These are phyloP conservation scores for Escarpia spicata DNA, from an alignment of 2,888 invertebrate genomes.

Conservation along the genomic window DNA sequence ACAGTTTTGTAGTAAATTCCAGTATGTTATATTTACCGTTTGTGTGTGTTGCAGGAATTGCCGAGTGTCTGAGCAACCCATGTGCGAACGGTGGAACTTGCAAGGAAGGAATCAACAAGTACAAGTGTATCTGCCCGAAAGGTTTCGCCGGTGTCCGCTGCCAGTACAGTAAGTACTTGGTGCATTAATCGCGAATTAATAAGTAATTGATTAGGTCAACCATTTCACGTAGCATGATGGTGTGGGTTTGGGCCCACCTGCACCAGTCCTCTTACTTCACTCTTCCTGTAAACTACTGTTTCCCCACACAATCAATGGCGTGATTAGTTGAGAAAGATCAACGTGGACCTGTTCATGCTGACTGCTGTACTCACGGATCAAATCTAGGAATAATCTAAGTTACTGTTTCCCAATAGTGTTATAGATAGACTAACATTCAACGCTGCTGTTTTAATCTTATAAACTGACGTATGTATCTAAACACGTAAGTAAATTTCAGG, in stretches of 20 bases:
- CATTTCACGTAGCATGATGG: not conserved
- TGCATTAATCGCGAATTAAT: not conserved
- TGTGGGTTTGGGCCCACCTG: too few relatives aligned
- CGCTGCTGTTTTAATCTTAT: too few relatives aligned
- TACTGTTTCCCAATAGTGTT: too few relatives aligned
- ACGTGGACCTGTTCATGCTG: too few relatives aligned
- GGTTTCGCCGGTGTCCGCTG: conserved; percentile 40
- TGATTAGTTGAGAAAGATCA: too few relatives aligned
- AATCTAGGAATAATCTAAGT: too few relatives aligned
- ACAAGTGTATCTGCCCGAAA: conserved; percentile 37
- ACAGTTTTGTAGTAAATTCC: not conserved
- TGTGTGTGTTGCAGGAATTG: conserved; percentile 20
- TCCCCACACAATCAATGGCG: not conserved
- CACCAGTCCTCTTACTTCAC: too few relatives aligned
- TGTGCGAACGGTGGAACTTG: conserved; percentile 40
- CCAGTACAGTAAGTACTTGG: conserved; percentile 34
- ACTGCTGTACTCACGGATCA: too few relatives aligned
- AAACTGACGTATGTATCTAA: too few relatives aligned
- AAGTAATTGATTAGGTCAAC: not conserved
- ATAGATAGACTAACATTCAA: too few relatives aligned
- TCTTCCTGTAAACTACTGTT: too few relatives aligned
- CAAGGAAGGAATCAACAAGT: conserved; percentile 36
- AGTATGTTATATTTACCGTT: not conserved
- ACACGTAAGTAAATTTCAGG: too few relatives aligned
- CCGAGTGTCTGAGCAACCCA: conserved; percentile 36